Evolutionary conservation across 1,140 invertebrate genomes (phyloP), one percentile per base, ranked within the genome.

Genomic region (Drosophila arawakana): DNA sequence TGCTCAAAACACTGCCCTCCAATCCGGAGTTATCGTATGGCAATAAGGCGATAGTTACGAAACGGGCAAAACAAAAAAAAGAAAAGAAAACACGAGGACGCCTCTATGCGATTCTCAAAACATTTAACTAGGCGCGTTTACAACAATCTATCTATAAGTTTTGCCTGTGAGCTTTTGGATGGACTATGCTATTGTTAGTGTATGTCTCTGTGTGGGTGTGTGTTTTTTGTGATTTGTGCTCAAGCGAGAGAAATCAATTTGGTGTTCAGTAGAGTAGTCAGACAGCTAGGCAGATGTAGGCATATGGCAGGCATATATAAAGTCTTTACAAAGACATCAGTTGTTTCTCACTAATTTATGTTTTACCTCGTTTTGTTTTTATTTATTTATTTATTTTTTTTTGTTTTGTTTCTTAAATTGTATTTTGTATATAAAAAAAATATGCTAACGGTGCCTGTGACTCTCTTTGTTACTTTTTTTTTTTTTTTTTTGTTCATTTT

Each of bases 231-330:
- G 37, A 54, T n/a, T 62, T 50, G 49, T 60, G 58, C 15, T 54
- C 37, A 39, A 62, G 55, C 39, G 37, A 63, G 59, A 55, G 41
- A 75, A 59, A 59, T 37, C 30, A 59, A 46, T 44, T 63, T 55
- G 30, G 55, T 66, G 54, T 82, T 52, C 62, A 67, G 73, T 76
- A 84, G 81, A 85, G 73, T 80, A 85, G 81, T 89, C 73, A 83
- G 83, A 89, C 80, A 89, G 83, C 83, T 88, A 89, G 84, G 84
- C 84, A 88, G 85, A 88, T 88, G 81, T 89, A 88, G 84, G 84
- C 84, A 88, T 88, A 88, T 88, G 84, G 84, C 84, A 88, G 84
- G 84, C 84, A 88, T 88, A 81, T 88, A 88, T 88, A 89, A 89
- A 88, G 84, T 88, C 84, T 89, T 89, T 80, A 78, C 65, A 89